Conservation (phyloP, 2,113 vertebrate species). For the Telmatochromis brichardi region DNA sequence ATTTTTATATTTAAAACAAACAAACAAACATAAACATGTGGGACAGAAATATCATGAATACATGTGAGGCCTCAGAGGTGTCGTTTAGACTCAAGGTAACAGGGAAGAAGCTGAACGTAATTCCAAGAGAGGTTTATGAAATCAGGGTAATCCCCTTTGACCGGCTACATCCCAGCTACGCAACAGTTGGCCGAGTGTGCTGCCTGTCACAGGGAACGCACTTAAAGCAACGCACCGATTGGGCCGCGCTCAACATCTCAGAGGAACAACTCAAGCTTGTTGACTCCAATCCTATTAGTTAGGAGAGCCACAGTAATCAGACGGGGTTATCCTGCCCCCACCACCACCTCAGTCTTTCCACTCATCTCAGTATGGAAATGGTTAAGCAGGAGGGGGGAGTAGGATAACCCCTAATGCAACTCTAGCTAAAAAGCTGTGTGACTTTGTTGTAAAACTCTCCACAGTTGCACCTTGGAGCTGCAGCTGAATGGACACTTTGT, state of each 20-base stretch:
- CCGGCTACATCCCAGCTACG: conserved; percentile 33
- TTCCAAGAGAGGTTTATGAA: conserved; percentile 57
- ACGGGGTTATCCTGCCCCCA: conserved; percentile 23
- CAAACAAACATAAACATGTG: neutral
- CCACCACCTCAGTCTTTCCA: neutral
- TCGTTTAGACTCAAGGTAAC: neutral
- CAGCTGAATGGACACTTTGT: conserved; percentile 49
- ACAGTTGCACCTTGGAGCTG: neutral
- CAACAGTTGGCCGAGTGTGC: conserved; percentile 56
- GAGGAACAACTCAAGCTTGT: conserved; percentile 58
- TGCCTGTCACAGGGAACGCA: conserved; percentile 34
- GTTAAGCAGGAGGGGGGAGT: conserved; percentile 22
- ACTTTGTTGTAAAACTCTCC: conserved; percentile 17
- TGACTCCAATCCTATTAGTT: conserved; percentile 70
- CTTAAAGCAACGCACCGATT: conserved; percentile 21
- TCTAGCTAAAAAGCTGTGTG: neutral
- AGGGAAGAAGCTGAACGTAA: conserved; percentile 42
- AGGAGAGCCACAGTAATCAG: conserved; percentile 57
- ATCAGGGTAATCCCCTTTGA: conserved; percentile 66
- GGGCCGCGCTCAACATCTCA: conserved; percentile 28
- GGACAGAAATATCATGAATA: neutral
- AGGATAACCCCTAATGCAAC: neutral
- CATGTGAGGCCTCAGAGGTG: neutral
- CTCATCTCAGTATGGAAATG: conserved; percentile 33
- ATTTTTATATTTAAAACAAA: neutral